Evolutionary conservation across 2,888 invertebrate genomes (phyloP).

Genomic region (Copidosoma aretas): DNA sequence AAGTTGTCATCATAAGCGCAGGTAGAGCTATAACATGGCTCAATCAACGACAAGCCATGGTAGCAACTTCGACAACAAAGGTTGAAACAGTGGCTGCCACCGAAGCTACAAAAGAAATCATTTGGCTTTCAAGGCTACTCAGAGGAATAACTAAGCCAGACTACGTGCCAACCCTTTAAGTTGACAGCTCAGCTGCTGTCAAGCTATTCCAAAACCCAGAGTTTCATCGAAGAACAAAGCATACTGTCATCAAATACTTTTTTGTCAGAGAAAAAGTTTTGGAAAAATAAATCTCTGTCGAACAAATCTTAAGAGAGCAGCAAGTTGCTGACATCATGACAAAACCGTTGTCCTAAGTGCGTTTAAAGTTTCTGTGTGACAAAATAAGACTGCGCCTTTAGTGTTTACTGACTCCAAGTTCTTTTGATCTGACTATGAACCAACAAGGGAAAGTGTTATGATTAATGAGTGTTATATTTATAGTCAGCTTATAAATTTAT

Average conservation of each 20-base stretch:
- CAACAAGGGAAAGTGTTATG: no score
- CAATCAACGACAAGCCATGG: conserved; percentile 48
- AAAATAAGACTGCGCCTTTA: no score
- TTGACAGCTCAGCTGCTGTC: conserved; percentile 21
- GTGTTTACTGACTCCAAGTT: no score
- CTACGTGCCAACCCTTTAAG: neutral
- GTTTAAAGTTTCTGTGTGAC: no score
- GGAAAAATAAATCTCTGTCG: no score
- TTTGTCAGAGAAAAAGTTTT: conserved; percentile 12
- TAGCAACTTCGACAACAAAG: conserved; percentile 44
- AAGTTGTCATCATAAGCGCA: conserved; percentile 45
- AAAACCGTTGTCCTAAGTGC: no score
- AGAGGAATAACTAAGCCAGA: neutral
- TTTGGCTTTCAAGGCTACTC: conserved; percentile 35
- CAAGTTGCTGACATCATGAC: no score
- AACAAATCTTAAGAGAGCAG: no score
- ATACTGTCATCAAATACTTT: conserved; percentile 7
- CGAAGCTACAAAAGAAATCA: conserved; percentile 45
- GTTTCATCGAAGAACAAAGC: conserved; percentile 14
- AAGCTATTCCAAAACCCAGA: conserved; percentile 23
- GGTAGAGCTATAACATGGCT: conserved; percentile 48
- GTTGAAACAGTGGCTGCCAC: conserved; percentile 46
- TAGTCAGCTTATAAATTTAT: no score
- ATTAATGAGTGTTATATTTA: no score
- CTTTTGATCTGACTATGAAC: no score